Evolutionary conservation across 2,888 invertebrate genomes (phyloP).

Genomic region (Nomada ferruginata): DNA sequence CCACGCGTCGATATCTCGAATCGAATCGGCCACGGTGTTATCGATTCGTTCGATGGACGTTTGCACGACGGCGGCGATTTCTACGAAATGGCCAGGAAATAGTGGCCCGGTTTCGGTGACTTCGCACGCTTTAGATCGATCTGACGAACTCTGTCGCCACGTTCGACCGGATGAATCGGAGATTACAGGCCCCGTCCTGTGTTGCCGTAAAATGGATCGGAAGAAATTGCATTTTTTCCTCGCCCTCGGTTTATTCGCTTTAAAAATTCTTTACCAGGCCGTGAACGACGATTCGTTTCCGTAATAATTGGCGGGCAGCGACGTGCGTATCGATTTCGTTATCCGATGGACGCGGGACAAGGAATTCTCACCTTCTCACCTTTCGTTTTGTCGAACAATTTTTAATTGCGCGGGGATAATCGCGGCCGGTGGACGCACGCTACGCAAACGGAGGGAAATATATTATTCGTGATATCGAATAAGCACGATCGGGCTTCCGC

Average conservation of each 20-base stretch:
- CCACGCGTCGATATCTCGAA: slow-evolving; percentile 47
- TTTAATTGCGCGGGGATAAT: slow-evolving; percentile 16
- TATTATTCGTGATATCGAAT: neutral
- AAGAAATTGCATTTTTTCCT: slow-evolving; percentile 21
- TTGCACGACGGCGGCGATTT: slow-evolving; percentile 31
- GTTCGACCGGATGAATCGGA: slow-evolving; percentile 21
- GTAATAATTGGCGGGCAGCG: neutral
- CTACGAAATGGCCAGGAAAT: slow-evolving; percentile 61
- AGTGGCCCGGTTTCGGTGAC: slow-evolving; percentile 56
- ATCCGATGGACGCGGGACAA: neutral
- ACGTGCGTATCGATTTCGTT: slow-evolving; percentile 6
- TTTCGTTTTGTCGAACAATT: neutral
- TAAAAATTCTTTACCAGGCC: neutral
- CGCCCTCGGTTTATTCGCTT: neutral
- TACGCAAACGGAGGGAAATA: neutral
- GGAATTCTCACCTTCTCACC: neutral
- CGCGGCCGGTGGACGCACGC: neutral
- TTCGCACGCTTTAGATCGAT: slow-evolving; percentile 26
- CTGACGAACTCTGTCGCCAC: slow-evolving; percentile 1
- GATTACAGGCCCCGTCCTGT: slow-evolving; percentile 16
- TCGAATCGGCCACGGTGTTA: slow-evolving; percentile 61
- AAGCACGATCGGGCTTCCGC: neutral
- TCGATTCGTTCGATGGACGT: slow-evolving; percentile 49
- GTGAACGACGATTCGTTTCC: neutral
- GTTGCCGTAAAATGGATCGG: slow-evolving; percentile 29